Evolutionary conservation across 2,113 vertebrate genomes (phyloP), one percentile per base, ranked within the genome.

Genomic region (Gymnobelideus leadbeateri): DNA sequence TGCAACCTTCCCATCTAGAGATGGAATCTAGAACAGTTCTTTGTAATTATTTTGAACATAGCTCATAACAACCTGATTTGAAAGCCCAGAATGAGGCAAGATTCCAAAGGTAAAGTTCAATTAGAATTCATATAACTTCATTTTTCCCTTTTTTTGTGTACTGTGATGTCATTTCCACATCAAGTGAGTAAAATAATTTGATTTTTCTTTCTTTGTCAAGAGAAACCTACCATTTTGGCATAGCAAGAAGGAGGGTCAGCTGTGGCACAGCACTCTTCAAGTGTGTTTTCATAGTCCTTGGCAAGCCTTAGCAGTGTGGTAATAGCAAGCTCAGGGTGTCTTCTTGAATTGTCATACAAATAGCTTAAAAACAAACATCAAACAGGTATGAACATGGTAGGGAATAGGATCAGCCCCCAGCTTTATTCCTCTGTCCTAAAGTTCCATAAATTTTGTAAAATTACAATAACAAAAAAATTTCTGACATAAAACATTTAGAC

Each of bases 201-300:
- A 19, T 25, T n/a, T 25, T 91, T 54, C 8, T 55, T 50, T 46
- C 93, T 90, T 89, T 43, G 50, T 21, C 51, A 12, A 4, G 51
- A n/a, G 94, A 96, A 96, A 97, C 98, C 43, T 97, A 99, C 99
- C 97, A 97, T 98, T 0, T 95, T 89, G 84, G 26, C 89, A 0
- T 97, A 97, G 97, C 99, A 99, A 0, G 96, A 91, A 0, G n/a
- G 84, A 47, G 98, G 94, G 14, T 98, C 97, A 5, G 91, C 98
- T 0, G 95, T 68, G 25, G 98, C 97, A 94, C 99, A 99, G 97
- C 99, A 99, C 37, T 97, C 98, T 0, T 98, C 96, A 96, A 99
- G 93, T 2, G 96, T 95, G 51, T 8, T 2, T 98, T 98, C 97
- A 0, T 98, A 99, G 4, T 4, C 90, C 94, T 97, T 98, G 1